These are phyloP conservation scores for Trichoplusia ni DNA, from an alignment of 1,140 invertebrate genomes.

Conservation along the genomic window DNA sequence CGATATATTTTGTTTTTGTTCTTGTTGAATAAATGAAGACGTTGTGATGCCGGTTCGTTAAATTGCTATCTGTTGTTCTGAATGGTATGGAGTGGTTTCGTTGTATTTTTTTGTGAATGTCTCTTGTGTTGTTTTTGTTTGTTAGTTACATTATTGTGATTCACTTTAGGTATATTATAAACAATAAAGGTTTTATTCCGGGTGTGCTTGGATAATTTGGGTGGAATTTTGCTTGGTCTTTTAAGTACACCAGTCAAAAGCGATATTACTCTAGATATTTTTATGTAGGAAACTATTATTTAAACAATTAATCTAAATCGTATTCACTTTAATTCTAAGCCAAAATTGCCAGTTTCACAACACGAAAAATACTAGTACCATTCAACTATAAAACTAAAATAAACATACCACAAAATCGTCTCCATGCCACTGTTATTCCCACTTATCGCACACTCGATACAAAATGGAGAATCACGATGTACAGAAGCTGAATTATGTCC, in stretches of 20 bases:
- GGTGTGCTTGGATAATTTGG: too few relatives aligned
- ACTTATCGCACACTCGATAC: constrained; percentile 75
- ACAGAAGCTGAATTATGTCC: constrained; percentile 77
- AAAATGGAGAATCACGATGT: constrained; percentile 76
- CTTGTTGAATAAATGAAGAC: constrained; percentile 75
- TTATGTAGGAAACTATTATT: too few relatives aligned
- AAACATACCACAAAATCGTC: constrained; percentile 23
- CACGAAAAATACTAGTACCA: not conserved
- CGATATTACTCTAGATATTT: too few relatives aligned
- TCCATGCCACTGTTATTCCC: constrained; percentile 44
- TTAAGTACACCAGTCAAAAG: too few relatives aligned
- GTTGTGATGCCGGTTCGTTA: constrained; percentile 77
- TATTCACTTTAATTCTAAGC: too few relatives aligned
- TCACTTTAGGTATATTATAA: too few relatives aligned
- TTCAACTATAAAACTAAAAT: not conserved
- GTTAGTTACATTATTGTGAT: too few relatives aligned
- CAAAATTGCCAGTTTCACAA: not conserved
- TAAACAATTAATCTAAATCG: too few relatives aligned
- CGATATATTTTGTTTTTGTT: constrained; percentile 63
- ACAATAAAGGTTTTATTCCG: too few relatives aligned
- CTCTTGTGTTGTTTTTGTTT: too few relatives aligned
- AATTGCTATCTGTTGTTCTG: constrained; percentile 69
- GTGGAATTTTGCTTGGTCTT: too few relatives aligned
- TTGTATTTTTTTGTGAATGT: not conserved
- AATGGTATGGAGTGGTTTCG: constrained; percentile 47